A percentile compares a stretch with the other conserved stretches of the same genome.
Evolutionary conservation across 64 coral and sea anemone genomes (phyloP).

Genomic region (Stylophora pistillata): DNA sequence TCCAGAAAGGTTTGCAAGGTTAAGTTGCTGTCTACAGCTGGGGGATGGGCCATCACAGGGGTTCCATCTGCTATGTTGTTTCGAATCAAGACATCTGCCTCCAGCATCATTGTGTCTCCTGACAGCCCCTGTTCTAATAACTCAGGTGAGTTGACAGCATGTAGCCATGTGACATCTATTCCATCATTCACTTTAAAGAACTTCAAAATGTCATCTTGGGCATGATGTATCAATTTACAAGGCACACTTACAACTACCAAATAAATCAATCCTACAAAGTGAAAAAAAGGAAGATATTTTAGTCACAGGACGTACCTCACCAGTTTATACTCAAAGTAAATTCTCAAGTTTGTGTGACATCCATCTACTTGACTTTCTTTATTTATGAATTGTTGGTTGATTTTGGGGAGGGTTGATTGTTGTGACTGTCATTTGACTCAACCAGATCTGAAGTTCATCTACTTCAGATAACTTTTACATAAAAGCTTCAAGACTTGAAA

Average conservation of each 20-base stretch:
- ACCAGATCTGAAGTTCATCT: too few relatives aligned
- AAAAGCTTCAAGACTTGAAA: too few relatives aligned
- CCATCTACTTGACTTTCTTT: too few relatives aligned
- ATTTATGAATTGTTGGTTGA: too few relatives aligned
- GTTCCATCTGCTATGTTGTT: slow-evolving; percentile 32
- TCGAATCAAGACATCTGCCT: slow-evolving; percentile 77
- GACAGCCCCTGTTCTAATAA: slow-evolving; percentile 48
- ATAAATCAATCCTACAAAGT: neutral
- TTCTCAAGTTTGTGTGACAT: too few relatives aligned
- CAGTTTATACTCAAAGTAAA: too few relatives aligned
- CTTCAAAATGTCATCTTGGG: neutral
- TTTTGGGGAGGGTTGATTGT: too few relatives aligned
- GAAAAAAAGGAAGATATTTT: neutral
- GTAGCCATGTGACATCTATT: slow-evolving; percentile 62
- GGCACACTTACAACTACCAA: neutral
- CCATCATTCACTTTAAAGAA: slow-evolving; percentile 20
- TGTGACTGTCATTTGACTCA: too few relatives aligned
- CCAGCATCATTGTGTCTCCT: slow-evolving; percentile 64
- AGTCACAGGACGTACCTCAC: neutral
- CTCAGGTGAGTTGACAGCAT: slow-evolving; percentile 62
- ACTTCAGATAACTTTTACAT: too few relatives aligned
- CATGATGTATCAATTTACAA: neutral
- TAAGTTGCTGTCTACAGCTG: slow-evolving; percentile 70
- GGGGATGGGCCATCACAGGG: slow-evolving; percentile 88
- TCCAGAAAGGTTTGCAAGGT: slow-evolving; percentile 66